A percentile compares a stretch with the other conserved stretches of the same genome.
Evolutionary conservation across 2,888 invertebrate species (phyloP).

Genomic region (Melanostoma mellinum): DNA sequence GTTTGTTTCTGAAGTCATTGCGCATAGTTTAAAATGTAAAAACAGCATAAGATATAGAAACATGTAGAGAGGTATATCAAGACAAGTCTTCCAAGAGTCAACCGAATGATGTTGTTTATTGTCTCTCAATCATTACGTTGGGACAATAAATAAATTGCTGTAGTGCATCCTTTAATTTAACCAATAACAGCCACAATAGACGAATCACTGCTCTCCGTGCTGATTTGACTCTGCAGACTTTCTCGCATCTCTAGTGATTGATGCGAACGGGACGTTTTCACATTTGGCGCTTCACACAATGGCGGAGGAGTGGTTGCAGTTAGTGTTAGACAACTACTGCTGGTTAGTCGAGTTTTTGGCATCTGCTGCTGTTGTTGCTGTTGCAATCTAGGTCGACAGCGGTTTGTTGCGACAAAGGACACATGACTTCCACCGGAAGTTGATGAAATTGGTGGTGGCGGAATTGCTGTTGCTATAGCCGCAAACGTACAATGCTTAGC

Average conservation of each 20-base stretch:
- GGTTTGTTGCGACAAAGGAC: slow-evolving; percentile 74
- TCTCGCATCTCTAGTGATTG: slow-evolving; percentile 64
- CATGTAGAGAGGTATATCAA: neutral
- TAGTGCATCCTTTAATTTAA: slow-evolving; percentile 15
- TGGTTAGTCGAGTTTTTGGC: slow-evolving; percentile 55
- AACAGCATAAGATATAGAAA: slow-evolving; percentile 4
- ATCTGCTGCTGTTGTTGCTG: slow-evolving; percentile 37
- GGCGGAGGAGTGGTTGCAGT: slow-evolving; percentile 75
- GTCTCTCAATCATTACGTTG: slow-evolving; percentile 50
- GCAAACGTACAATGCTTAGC: slow-evolving; percentile 80
- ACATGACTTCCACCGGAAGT: slow-evolving; percentile 74
- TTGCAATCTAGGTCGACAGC: slow-evolving; percentile 54
- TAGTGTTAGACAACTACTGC: slow-evolving; percentile 63
- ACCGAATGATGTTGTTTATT: slow-evolving; percentile 41
- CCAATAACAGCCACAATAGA: slow-evolving; percentile 61
- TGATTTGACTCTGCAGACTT: slow-evolving; percentile 59
- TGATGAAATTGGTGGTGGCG: slow-evolving; percentile 73
- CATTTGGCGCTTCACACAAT: slow-evolving; percentile 56
- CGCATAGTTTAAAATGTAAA: neutral
- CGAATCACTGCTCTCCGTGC: slow-evolving; percentile 60
- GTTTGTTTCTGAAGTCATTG: neutral
- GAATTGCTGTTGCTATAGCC: slow-evolving; percentile 78
- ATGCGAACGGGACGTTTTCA: slow-evolving; percentile 66
- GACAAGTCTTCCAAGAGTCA: slow-evolving; percentile 11
- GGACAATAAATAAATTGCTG: slow-evolving; percentile 28